phyloP scores from a whole-genome alignment of 2,888 invertebrate genomes.

The Epiblema foenella region DNA sequence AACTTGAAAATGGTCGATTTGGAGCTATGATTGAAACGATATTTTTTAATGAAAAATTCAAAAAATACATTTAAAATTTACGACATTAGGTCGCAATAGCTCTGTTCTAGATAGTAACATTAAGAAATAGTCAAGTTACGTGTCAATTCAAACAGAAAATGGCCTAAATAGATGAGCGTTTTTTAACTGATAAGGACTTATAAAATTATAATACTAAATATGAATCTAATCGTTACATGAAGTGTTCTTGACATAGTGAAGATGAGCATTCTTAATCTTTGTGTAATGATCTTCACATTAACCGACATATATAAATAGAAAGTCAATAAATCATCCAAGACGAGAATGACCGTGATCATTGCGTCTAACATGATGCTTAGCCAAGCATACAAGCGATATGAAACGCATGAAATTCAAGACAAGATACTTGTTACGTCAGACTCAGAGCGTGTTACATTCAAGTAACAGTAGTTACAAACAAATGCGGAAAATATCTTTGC shows the following conservation, averaged over 20 bases:
- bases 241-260: not conserved
- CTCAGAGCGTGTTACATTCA: slow-evolving; percentile 21
- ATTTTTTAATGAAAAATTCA: no score
- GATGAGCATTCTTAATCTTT: not conserved
- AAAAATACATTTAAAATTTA: no score
- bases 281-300: slow-evolving; percentile 9
- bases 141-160: no score
- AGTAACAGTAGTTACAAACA: slow-evolving; percentile 1
- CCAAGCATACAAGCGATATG: slow-evolving; percentile 52
- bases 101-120: no score
- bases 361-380: slow-evolving; percentile 50
- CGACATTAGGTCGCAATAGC: no score
- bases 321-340: slow-evolving; percentile 25
- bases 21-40: no score
- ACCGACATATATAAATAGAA: slow-evolving; percentile 27
- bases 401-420: slow-evolving; percentile 46
- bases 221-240: not conserved
- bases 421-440: slow-evolving; percentile 33
- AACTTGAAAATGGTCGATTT: no score
- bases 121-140: no score
- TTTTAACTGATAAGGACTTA: no score
- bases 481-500: not conserved
- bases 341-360: slow-evolving; percentile 48
- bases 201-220: not conserved
- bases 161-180: no score